Conservation (phyloP, 1,140 invertebrate species). For the Rhysida immarginata region DNA sequence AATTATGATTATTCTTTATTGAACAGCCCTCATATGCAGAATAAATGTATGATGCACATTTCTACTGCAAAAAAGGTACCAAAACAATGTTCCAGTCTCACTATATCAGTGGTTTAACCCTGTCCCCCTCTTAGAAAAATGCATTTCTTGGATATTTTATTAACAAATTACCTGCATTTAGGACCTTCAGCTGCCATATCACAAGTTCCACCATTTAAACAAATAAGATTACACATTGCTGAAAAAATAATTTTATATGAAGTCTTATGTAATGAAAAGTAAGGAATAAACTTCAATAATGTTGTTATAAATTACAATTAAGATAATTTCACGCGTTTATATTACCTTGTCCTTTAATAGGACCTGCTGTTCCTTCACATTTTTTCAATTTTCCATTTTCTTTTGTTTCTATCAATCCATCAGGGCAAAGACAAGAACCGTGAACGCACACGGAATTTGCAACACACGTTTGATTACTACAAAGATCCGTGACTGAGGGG, state of each 20-base stretch:
- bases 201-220: conserved; percentile 38
- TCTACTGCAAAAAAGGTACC: too few relatives aligned
- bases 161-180: conserved; percentile 30
- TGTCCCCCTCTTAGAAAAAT: too few relatives aligned
- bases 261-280: not conserved
- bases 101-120: too few relatives aligned
- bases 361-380: not conserved
- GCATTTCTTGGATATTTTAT: too few relatives aligned
- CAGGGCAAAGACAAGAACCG: conserved; percentile 45
- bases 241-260: not conserved
- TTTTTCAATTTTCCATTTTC: not conserved
- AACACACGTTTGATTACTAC: conserved; percentile 34
- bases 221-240: conserved; percentile 13
- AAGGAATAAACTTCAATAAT: not conserved
- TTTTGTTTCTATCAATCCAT: conserved; percentile 34
- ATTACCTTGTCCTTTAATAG: conserved; percentile 1
- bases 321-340: conserved; percentile 12
- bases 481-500: conserved; percentile 26
- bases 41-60: too few relatives aligned
- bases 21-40: too few relatives aligned
- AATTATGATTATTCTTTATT: too few relatives aligned
- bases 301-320: not conserved
- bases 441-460: conserved; percentile 23
- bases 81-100: too few relatives aligned
- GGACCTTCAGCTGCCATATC: conserved; percentile 28